Percentiles rank a stretch among this genome's conserved stretches.
phyloP scores from a whole-genome alignment of 2,797 vertebrate genomes.

The Gouania willdenowi region DNA sequence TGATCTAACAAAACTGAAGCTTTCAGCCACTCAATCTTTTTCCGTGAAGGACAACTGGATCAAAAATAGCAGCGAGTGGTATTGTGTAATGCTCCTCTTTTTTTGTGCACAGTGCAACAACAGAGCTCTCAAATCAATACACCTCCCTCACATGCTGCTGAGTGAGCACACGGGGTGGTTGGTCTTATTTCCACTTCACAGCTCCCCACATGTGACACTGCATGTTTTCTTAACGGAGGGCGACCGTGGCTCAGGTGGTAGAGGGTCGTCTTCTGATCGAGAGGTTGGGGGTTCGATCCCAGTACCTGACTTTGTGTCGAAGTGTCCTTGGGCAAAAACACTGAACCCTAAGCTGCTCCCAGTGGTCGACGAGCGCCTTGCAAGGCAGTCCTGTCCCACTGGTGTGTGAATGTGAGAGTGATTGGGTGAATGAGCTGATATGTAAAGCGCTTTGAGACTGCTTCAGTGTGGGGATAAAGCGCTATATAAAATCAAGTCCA shows the following conservation, averaged over 20 bases:
- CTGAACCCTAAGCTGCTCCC: too few species aligned
- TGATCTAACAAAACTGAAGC: constrained; percentile 22
- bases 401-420: too few species aligned
- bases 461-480: too few species aligned
- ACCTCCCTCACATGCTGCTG: constrained; percentile 61
- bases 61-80: constrained; percentile 62
- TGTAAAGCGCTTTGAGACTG: too few species aligned
- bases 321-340: too few species aligned
- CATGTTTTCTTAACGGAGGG: constrained; percentile 53
- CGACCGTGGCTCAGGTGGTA: constrained; percentile 14
- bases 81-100: constrained; percentile 71
- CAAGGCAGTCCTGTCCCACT: too few species aligned
- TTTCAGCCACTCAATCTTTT: constrained; percentile 32
- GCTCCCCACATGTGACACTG: constrained; percentile 52
- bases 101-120: constrained; percentile 50
- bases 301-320: too few species aligned
- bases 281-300: too few species aligned
- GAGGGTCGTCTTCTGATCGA: too few species aligned
- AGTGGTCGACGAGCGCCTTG: too few species aligned
- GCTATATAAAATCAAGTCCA: too few species aligned
- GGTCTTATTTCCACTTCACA: constrained; percentile 55
- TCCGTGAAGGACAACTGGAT: constrained; percentile 37
- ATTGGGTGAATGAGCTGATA: too few species aligned
- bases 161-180: constrained; percentile 31
- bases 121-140: constrained; percentile 65